Conservation (phyloP, 2,113 vertebrate genomes). For the Bungarus multicinctus region DNA sequence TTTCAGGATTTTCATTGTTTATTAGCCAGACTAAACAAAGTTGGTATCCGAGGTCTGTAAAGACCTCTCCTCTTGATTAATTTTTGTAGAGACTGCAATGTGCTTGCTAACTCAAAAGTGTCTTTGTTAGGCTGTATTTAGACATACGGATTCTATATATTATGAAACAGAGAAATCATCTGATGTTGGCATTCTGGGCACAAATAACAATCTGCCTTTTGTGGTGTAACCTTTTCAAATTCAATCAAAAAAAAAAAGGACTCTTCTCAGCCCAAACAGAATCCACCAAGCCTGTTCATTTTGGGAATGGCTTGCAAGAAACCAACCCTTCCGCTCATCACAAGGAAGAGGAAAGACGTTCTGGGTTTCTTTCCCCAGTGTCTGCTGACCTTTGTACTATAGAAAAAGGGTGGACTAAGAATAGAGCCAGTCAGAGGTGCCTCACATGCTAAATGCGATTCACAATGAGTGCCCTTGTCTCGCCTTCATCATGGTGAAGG, state of each 20-base stretch:
- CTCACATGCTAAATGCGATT: slow-evolving; percentile 47
- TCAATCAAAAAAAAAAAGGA: background rate
- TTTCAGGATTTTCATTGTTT: background rate
- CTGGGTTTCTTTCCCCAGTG: background rate
- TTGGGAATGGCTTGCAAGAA: rapidly evolving
- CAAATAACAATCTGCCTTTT: background rate
- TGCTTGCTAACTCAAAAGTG: background rate
- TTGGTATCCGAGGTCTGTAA: background rate
- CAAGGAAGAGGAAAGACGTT: slow-evolving; percentile 13
- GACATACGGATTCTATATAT: background rate
- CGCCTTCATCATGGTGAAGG: slow-evolving; percentile 50
- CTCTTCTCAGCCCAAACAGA: background rate
- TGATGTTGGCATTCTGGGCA: rapidly evolving
- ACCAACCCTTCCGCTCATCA: background rate
- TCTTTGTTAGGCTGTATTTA: background rate
- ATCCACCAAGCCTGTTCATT: background rate
- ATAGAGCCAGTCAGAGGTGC: slow-evolving; percentile 57
- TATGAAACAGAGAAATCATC: background rate
- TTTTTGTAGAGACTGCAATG: background rate
- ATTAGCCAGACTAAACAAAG: background rate
- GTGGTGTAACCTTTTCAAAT: rapidly evolving
- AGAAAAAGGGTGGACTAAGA: slow-evolving; percentile 53
- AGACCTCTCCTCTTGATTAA: background rate
- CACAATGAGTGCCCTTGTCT: slow-evolving; percentile 73
- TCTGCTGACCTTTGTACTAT: slow-evolving; percentile 49